Evolutionary conservation across 2,888 invertebrate genomes (phyloP).

Genomic region (Platypus cylindrus): DNA sequence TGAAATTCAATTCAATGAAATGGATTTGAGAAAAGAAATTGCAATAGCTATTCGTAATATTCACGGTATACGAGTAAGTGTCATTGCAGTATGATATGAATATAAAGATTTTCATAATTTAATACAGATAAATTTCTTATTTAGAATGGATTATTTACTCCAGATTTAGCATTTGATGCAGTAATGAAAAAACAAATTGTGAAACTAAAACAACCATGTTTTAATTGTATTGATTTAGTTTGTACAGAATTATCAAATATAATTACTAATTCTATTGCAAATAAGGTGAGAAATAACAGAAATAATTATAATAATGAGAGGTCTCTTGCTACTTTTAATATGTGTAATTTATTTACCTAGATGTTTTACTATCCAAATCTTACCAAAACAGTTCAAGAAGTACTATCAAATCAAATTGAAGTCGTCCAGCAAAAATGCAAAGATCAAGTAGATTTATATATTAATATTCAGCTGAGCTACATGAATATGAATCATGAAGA

Average conservation of each 20-base stretch:
- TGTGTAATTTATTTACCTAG: constrained; percentile 56
- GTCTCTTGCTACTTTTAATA: constrained; percentile 30
- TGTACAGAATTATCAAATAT: constrained; percentile 91
- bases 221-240: constrained; percentile 97
- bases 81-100: neutral
- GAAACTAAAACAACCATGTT: constrained; percentile 90
- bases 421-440: constrained; percentile 91
- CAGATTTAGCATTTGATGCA: constrained; percentile 99
- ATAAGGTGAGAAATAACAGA: too few species aligned
- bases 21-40: constrained; percentile 92
- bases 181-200: constrained; percentile 98
- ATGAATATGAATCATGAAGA: constrained; percentile 99
- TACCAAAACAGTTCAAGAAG: constrained; percentile 95
- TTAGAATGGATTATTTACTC: constrained; percentile 94
- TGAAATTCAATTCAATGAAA: constrained; percentile 99
- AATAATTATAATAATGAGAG: too few species aligned
- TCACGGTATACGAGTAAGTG: constrained; percentile 72
- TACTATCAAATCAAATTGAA: constrained; percentile 85
- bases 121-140: neutral
- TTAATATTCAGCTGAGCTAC: constrained; percentile 93
- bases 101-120: neutral
- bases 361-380: constrained; percentile 95
- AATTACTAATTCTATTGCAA: constrained; percentile 87
- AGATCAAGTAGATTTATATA: constrained; percentile 81
- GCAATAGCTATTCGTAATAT: constrained; percentile 98